These are phyloP conservation scores for Syngnathoides biaculeatus DNA, from an alignment of 2,113 vertebrate genomes.

Conservation along the genomic window DNA sequence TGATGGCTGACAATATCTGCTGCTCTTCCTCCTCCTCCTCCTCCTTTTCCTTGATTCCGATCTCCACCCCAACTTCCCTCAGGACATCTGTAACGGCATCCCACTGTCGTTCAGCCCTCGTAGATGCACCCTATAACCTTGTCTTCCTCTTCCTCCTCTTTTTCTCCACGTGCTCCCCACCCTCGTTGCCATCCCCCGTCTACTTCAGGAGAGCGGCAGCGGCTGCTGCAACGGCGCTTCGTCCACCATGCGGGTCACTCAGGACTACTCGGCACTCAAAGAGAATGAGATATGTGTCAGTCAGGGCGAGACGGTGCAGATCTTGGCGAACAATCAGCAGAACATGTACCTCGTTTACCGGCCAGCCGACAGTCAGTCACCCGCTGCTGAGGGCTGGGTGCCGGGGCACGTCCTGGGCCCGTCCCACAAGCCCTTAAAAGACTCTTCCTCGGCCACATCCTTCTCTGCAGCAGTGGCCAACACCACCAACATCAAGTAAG, in stretches of 20 bases:
- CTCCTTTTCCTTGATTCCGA: conserved; percentile 15
- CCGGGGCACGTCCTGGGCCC: conserved; percentile 87
- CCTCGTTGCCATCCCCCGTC: background rate
- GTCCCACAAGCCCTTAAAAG: conserved; percentile 80
- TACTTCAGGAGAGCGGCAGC: conserved; percentile 70
- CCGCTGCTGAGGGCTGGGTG: conserved; percentile 96
- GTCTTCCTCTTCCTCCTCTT: conserved; percentile 24
- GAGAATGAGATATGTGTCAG: conserved; percentile 95
- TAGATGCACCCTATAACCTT: conserved; percentile 30
- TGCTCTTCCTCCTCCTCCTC: conserved; percentile 12
- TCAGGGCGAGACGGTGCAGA: conserved; percentile 91
- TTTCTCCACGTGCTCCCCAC: background rate
- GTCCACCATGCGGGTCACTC: conserved; percentile 86
- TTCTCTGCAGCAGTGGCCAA: conserved; percentile 70
- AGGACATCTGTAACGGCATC: conserved; percentile 15
- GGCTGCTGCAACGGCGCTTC: conserved; percentile 88
- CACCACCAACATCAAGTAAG: conserved; percentile 98
- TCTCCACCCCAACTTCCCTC: conserved; percentile 22
- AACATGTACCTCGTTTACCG: conserved; percentile 97
- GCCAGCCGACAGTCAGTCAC: conserved; percentile 85
- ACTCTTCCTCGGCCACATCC: conserved; percentile 72
- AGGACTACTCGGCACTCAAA: conserved; percentile 96
- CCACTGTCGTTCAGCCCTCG: conserved; percentile 23
- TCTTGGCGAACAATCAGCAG: conserved; percentile 95
- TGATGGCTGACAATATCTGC: background rate